Evolutionary conservation across 2,113 vertebrate genomes (phyloP), one percentile per base, ranked within the genome.

Genomic region (Macrotus californicus): DNA sequence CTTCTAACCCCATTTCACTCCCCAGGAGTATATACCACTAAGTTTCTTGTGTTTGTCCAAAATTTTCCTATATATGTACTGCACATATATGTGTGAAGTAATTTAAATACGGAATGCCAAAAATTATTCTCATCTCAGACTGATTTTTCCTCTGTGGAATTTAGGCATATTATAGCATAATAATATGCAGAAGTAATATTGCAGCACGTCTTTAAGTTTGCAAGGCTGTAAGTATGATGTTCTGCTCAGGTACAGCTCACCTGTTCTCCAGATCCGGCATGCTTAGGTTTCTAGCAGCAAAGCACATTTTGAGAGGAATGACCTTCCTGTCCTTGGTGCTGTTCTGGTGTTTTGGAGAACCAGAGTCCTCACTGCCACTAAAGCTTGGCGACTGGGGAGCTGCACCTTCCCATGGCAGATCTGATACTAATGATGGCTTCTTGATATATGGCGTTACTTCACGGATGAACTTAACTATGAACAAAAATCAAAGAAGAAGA

Each of bases 241-340:
- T 93, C 77, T 66, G 66, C 66, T 81, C 77, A 84, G 64, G 75
- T 90, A 61, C 21, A 56, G 86, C 98, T 98, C 95, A 99, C 99
- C 99, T 99, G 99, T 99, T 99, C 98, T 99, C 99, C 97, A 99
- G 98, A 96, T 99, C 99, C 0, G 99, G 99, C 99, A 99, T 99
- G 98, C 99, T 99, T 94, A 99, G 98, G 98, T 99, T 99, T 97
- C 99, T 97, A 96, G 99, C 99, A 6, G 99, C 99, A 10, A 99
- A 99, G 97, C 99, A 99, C 99, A 99, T 99, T 98, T 99, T 99
- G 93, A 99, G 98, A 50, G 99, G 98, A 96, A 99, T 99, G 97
- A 99, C 98, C 96, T 99, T 99, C 89, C 98, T 98, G 98, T 99
- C 99, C 24, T 98, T 99, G 97, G 98, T 96, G 7, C 94, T 82